Conservation (phyloP, 1,140 invertebrate genomes). For the Copidosoma floridanum region DNA sequence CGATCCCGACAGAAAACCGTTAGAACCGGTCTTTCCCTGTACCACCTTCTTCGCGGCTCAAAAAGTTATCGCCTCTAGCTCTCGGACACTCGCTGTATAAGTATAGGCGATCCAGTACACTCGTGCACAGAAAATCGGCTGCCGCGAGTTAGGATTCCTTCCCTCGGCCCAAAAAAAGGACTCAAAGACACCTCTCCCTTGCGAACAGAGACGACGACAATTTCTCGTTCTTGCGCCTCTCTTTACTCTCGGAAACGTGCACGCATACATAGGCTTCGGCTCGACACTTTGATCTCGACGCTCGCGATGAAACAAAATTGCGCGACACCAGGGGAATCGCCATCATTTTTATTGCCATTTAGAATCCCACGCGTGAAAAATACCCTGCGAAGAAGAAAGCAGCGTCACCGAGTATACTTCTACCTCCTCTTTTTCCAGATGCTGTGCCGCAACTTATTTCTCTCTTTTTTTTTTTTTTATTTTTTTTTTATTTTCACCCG, state of each 20-base stretch:
- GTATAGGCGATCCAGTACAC: too few relatives aligned
- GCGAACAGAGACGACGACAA: not conserved
- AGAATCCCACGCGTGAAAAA: slow-evolving; percentile 20
- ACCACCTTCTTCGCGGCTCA: not conserved
- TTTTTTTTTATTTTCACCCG: not conserved
- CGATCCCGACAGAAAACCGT: slow-evolving; percentile 20
- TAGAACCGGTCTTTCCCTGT: slow-evolving; percentile 17
- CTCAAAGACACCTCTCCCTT: slow-evolving; percentile 3
- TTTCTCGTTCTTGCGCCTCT: not conserved
- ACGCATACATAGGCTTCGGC: slow-evolving; percentile 15
- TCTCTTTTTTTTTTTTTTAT: not conserved
- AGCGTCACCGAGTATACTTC: too few relatives aligned
- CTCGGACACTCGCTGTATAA: too few relatives aligned
- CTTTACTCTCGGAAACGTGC: not conserved
- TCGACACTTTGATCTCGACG: slow-evolving; percentile 35
- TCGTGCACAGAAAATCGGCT: not conserved
- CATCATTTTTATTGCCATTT: slow-evolving; percentile 28
- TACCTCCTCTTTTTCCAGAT: too few relatives aligned
- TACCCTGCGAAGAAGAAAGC: slow-evolving; percentile 23
- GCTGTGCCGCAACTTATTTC: not conserved
- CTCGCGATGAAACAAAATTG: slow-evolving; percentile 9
- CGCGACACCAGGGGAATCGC: slow-evolving; percentile 12
- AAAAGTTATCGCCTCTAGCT: slow-evolving; percentile 1
- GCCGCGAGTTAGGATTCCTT: slow-evolving; percentile 13
- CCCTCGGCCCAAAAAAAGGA: slow-evolving; percentile 22